These are phyloP conservation scores for Antedon mediterranea DNA, from an alignment of 53 echinoderm and acorn worm species.

Conservation along the genomic window DNA sequence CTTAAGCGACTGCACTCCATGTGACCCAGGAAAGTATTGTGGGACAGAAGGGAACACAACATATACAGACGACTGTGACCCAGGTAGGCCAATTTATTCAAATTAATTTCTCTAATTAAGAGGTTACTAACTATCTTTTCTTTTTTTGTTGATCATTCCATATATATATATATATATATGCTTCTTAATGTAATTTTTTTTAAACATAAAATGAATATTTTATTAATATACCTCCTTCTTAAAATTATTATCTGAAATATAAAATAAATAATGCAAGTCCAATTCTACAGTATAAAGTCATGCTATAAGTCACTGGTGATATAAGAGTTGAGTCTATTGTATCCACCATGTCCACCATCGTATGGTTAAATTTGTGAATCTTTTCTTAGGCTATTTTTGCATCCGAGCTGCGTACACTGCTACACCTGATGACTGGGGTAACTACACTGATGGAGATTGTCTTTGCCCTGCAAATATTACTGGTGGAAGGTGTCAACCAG, in stretches of 20 bases:
- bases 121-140: too few relatives aligned
- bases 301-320: too few relatives aligned
- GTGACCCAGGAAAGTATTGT: constrained; percentile 87
- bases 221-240: too few relatives aligned
- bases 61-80: constrained; percentile 54
- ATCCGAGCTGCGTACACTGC: constrained; percentile 72
- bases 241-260: too few relatives aligned
- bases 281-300: too few relatives aligned
- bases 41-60: constrained; percentile 59
- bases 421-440: constrained; percentile 68
- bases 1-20: constrained; percentile 62
- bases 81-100: constrained; percentile 56
- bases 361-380: neutral
- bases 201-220: too few relatives aligned
- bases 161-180: too few relatives aligned
- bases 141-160: too few relatives aligned
- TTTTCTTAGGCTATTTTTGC: constrained; percentile 74
- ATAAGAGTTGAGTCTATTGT: too few relatives aligned
- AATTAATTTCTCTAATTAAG: too few relatives aligned
- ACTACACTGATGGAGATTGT: constrained; percentile 92
- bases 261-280: too few relatives aligned
- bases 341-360: neutral
- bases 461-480: constrained; percentile 66
- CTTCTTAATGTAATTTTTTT: too few relatives aligned
- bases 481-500: constrained; percentile 88